Base-by-base conservation (phyloP, 2,113 vertebrate species). In the Sander vitreus region DNA sequence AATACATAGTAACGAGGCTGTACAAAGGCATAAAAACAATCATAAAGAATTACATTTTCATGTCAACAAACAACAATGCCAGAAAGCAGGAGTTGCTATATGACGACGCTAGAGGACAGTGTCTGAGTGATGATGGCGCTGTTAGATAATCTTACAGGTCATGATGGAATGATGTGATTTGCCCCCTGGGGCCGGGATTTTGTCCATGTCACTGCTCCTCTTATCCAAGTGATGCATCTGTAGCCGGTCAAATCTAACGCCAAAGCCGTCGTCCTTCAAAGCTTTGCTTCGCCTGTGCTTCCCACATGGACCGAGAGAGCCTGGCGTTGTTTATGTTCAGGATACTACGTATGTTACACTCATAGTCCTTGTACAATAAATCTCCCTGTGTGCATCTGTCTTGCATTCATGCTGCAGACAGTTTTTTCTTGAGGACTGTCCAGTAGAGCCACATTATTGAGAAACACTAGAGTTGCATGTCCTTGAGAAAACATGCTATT, bases 141-240 rank as follows among this genome's bases (percentile, higher is more conserved):
- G 9, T 76, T 39, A 76, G 80, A 85, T 75, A 27, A 23, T 84
- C 67, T 54, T 8, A 33, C 57, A 1, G 75, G 63, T 89, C 81
- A 70, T 73, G 72, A 23, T 80, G 78, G 75, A 78, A 73, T 85
- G 85, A 91, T 65, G 74, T 86, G 88, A 88, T 62, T 60, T 59
- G 54, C 78, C 85, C 72, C 53, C 54, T n/a, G 8, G 81, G 84
- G 59, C 21, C 8, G 6, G 27, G 68, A 67, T 73, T 78, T 33
- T 16, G 53, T 62, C 58, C 68, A 69, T 47, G 30, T 85, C 73
- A 50, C 59, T 57, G 51, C 68, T 80, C 70, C 76, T 84, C 74
- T 81, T 72, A 39, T 75, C 78, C 57, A 0, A 78, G 72, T 79
- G 77, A 66, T 76, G 74, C 30, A 70, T 76, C 33, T 66, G 54